A percentile compares a stretch with the other conserved stretches of the same genome.
Evolutionary conservation across 2,888 invertebrate genomes (phyloP).

Genomic region (Mayetiola destructor): DNA sequence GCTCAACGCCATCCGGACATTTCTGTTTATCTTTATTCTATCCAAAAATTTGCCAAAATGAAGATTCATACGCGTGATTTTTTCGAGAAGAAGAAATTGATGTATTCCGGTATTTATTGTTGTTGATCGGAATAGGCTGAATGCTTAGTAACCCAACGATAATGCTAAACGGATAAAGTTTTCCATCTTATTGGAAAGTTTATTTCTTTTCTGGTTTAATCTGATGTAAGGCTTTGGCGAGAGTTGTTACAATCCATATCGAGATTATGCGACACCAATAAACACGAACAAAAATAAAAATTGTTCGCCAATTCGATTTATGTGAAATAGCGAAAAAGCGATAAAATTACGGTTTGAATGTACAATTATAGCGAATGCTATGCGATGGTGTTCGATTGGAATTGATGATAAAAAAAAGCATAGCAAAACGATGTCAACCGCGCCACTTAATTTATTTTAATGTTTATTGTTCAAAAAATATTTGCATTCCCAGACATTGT

Average conservation of each 20-base stretch:
- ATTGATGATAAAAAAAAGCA: neutral
- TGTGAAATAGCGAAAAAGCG: neutral
- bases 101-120: neutral
- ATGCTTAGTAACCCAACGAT: neutral
- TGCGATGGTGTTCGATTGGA: no score
- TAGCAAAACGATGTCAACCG: neutral
- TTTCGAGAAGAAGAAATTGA: no score
- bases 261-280: neutral
- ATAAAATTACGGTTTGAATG: neutral
- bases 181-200: neutral
- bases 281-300: neutral
- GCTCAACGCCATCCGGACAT: no score
- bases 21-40: no score
- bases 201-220: neutral
- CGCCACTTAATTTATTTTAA: neutral
- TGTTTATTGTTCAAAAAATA: constrained; percentile 9
- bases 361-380: no score
- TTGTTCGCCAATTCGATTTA: neutral
- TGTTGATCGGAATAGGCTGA: constrained; percentile 7
- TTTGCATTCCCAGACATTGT: no score
- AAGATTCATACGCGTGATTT: no score
- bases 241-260: neutral
- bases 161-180: constrained; percentile 9
- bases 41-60: no score
- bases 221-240: neutral